Evolutionary conservation across 2,888 invertebrate genomes (phyloP).

Genomic region (Lagria hirta): DNA sequence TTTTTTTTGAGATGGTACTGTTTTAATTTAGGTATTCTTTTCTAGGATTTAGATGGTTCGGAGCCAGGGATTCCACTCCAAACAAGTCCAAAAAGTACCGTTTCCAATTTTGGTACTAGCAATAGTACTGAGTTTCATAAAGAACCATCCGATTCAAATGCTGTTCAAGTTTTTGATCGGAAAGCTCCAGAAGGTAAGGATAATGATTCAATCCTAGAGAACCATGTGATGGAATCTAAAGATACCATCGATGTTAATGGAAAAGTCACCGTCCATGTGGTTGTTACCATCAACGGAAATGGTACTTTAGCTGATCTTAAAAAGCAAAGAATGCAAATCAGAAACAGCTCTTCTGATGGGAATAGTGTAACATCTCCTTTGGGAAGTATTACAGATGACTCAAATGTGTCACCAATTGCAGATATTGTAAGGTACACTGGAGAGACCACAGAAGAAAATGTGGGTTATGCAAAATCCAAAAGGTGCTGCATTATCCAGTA

Average conservation of each 20-base stretch:
- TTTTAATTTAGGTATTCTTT: slow-evolving; percentile 26
- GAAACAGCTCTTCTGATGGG: slow-evolving; percentile 63
- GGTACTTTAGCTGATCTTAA: slow-evolving; percentile 89
- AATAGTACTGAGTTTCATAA: slow-evolving; percentile 22
- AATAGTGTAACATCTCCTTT: slow-evolving; percentile 48
- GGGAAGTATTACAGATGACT: slow-evolving; percentile 55
- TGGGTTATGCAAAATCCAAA: slow-evolving; percentile 70
- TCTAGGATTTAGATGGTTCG: slow-evolving; percentile 42
- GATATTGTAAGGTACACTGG: slow-evolving; percentile 68
- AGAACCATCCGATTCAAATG: slow-evolving; percentile 22
- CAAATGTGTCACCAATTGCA: slow-evolving; percentile 53
- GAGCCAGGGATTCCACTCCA: slow-evolving; percentile 25
- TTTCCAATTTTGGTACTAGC: slow-evolving; percentile 24
- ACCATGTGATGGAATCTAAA: slow-evolving; percentile 62
- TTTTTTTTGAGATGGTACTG: no score
- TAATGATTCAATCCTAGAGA: slow-evolving; percentile 67
- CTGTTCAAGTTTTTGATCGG: slow-evolving; percentile 48
- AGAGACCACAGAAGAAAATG: slow-evolving; percentile 71
- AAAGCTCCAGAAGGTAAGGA: slow-evolving; percentile 82
- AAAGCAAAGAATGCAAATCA: slow-evolving; percentile 84
- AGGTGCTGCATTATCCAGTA: slow-evolving; percentile 77
- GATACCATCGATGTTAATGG: slow-evolving; percentile 77
- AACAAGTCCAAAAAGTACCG: slow-evolving; percentile 21
- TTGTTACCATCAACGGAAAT: slow-evolving; percentile 76
- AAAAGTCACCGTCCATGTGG: slow-evolving; percentile 63